Conservation (phyloP, 2,113 vertebrate species). For the Reinhardtius hippoglossoides region DNA sequence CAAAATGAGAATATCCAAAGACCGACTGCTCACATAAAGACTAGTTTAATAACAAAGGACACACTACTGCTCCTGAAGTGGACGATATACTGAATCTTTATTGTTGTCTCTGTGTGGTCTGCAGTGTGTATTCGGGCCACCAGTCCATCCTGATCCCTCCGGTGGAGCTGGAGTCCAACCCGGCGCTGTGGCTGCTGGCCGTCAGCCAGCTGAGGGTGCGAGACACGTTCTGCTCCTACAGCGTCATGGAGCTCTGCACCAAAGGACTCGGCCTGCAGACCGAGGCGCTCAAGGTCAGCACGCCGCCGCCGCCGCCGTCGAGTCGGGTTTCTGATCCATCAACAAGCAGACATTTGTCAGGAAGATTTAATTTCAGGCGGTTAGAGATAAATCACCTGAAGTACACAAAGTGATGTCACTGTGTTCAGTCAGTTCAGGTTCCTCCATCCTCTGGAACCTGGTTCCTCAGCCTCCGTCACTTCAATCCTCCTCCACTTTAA, state of each 20-base stretch:
- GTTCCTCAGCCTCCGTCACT: background rate
- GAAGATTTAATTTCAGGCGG: no score
- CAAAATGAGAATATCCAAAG: constrained; percentile 2
- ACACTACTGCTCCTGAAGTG: background rate
- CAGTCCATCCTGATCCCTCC: constrained; percentile 98
- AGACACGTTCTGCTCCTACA: constrained; percentile 98
- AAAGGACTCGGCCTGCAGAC: constrained; percentile 98
- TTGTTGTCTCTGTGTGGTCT: constrained; percentile 17
- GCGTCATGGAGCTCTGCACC: constrained; percentile 99
- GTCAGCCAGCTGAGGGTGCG: constrained; percentile 98
- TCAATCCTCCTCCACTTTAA: no score
- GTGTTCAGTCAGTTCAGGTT: no score
- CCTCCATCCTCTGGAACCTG: no score
- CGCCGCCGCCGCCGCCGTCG: background rate
- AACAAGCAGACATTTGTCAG: background rate
- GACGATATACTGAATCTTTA: background rate
- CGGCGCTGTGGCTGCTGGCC: constrained; percentile 95
- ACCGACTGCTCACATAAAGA: background rate
- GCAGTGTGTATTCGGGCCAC: constrained; percentile 97
- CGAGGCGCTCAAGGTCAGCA: constrained; percentile 94
- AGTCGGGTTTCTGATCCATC: background rate
- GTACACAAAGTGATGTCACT: background rate
- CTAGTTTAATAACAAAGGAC: no score
- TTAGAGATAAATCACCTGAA: no score
- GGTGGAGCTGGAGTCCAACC: constrained; percentile 96